These are phyloP conservation scores for Rhynchonycteris naso DNA, from an alignment of 2,797 vertebrate genomes.

Conservation along the genomic window DNA sequence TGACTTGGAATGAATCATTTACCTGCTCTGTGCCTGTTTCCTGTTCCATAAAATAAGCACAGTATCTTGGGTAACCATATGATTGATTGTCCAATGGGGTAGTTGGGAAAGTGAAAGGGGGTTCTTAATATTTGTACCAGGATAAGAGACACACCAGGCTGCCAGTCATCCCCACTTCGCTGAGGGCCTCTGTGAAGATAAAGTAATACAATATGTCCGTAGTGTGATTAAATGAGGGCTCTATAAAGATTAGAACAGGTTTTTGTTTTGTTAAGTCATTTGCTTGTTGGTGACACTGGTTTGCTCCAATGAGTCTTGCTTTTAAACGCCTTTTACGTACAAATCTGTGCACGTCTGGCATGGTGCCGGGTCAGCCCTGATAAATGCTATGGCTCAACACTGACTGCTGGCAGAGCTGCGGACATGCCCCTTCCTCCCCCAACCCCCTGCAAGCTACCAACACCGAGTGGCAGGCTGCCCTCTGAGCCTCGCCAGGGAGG, in stretches of 20 bases:
- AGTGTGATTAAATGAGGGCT: background rate
- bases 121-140: background rate
- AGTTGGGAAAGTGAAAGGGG: background rate
- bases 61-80: background rate
- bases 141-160: background rate
- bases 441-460: no score
- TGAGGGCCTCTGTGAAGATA: background rate
- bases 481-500: background rate
- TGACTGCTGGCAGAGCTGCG: background rate
- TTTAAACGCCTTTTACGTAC: background rate
- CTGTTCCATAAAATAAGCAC: background rate
- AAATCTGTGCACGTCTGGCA: background rate
- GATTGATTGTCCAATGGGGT: background rate
- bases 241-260: background rate
- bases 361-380: background rate
- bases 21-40: background rate
- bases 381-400: background rate
- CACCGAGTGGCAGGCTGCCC: background rate
- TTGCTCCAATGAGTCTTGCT: background rate
- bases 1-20: background rate
- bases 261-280: background rate
- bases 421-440: background rate
- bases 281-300: background rate
- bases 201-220: background rate
- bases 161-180: background rate